Evolutionary conservation across 2,797 vertebrate genomes (phyloP).

Genomic region (Coranthus polyacanthus): DNA sequence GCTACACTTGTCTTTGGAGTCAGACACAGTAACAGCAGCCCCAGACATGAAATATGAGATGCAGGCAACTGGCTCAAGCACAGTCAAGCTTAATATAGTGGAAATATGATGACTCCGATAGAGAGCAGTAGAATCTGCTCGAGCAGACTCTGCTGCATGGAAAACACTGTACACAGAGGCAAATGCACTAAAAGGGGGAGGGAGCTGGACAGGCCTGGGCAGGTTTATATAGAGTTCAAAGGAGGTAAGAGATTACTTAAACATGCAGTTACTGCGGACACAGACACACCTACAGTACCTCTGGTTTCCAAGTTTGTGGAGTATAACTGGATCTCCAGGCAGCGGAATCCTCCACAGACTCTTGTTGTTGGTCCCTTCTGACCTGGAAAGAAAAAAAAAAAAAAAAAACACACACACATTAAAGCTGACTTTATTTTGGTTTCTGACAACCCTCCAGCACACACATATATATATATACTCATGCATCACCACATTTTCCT

Average conservation of each 20-base stretch:
- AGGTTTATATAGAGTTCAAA: slow-evolving; percentile 53
- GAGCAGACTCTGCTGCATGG: slow-evolving; percentile 23
- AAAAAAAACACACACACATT: slow-evolving; percentile 1
- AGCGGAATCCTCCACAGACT: slow-evolving; percentile 33
- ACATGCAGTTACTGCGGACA: neutral
- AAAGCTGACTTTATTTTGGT: slow-evolving; percentile 1
- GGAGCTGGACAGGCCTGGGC: slow-evolving; percentile 48
- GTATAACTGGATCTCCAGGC: slow-evolving; percentile 52
- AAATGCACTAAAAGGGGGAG: slow-evolving; percentile 29
- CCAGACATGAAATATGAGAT: slow-evolving; percentile 50
- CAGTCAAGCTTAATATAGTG: slow-evolving; percentile 50
- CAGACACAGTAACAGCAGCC: slow-evolving; percentile 18
- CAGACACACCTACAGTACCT: slow-evolving; percentile 64
- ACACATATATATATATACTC: no score
- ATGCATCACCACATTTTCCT: slow-evolving; percentile 23
- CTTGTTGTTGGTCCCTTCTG: slow-evolving; percentile 8
- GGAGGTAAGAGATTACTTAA: slow-evolving; percentile 28
- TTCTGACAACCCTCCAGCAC: neutral
- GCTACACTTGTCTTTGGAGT: neutral
- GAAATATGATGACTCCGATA: slow-evolving; percentile 49
- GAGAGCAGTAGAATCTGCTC: slow-evolving; percentile 25
- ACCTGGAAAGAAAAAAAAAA: slow-evolving; percentile 54
- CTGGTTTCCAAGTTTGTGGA: slow-evolving; percentile 72
- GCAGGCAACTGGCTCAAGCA: slow-evolving; percentile 27
- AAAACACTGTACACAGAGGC: slow-evolving; percentile 24